Evolutionary conservation across 2,888 invertebrate species (phyloP).

Genomic region (Cinara cedri): DNA sequence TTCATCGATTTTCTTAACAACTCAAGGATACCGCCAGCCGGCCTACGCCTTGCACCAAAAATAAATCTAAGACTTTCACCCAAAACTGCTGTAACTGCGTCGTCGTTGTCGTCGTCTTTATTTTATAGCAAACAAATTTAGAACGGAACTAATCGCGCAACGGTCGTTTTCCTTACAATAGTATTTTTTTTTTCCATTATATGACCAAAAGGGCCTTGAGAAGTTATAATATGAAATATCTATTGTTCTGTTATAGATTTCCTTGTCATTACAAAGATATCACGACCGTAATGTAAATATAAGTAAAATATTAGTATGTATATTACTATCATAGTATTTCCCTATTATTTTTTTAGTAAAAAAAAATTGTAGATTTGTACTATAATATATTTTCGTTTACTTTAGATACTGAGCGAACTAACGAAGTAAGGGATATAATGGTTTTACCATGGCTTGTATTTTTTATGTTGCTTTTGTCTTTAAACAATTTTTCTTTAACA

Average conservation of each 20-base stretch:
- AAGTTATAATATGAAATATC: too few species aligned
- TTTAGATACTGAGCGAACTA: too few species aligned
- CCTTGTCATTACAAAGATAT: too few species aligned
- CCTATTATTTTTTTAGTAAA: background rate
- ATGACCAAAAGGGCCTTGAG: too few species aligned
- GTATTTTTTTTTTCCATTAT: background rate
- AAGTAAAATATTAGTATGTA: background rate
- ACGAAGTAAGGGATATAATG: too few species aligned
- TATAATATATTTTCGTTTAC: too few species aligned
- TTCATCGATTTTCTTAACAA: conserved; percentile 44
- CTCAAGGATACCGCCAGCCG: conserved; percentile 38
- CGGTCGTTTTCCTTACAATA: conserved; percentile 27
- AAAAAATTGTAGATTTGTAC: background rate
- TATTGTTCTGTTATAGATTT: too few species aligned
- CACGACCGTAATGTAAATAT: too few species aligned
- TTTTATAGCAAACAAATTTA: conserved; percentile 43
- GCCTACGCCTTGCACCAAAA: conserved; percentile 51
- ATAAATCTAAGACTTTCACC: conserved; percentile 49
- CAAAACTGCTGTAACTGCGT: conserved; percentile 30
- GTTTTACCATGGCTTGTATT: too few species aligned
- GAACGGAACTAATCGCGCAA: conserved; percentile 47
- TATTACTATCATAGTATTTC: background rate
- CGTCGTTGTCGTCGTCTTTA: background rate
- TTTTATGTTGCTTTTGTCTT: too few species aligned
- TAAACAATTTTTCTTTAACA: too few species aligned